A percentile compares a stretch with the other conserved stretches of the same genome.
phyloP scores from a whole-genome alignment of 1,140 invertebrate genomes.

The Dendroctonus valens region DNA sequence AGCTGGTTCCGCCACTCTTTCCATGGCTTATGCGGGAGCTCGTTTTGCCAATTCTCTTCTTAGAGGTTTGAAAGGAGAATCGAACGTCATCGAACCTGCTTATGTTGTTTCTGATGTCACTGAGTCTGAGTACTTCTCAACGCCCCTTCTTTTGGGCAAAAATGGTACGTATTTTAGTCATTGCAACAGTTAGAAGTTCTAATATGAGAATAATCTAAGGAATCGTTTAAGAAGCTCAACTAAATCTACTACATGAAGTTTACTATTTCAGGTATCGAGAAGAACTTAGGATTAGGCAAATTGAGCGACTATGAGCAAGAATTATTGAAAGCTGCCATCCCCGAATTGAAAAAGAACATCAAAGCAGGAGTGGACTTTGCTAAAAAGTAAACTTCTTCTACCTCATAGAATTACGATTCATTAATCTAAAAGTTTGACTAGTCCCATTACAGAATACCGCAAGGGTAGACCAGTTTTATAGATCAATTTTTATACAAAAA shows the following conservation, averaged over 20 bases:
- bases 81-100: slow-evolving; percentile 87
- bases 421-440: slow-evolving; percentile 4
- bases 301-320: slow-evolving; percentile 84
- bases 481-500: slow-evolving; percentile 15
- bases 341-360: slow-evolving; percentile 94
- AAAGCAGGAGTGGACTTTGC: slow-evolving; percentile 94
- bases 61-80: slow-evolving; percentile 78
- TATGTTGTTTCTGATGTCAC: slow-evolving; percentile 87
- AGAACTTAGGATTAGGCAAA: slow-evolving; percentile 91
- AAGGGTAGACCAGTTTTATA: slow-evolving; percentile 3
- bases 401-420: slow-evolving; percentile 1
- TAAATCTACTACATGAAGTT: background rate
- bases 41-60: slow-evolving; percentile 71
- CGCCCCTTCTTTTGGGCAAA: slow-evolving; percentile 88
- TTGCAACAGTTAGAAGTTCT: background rate
- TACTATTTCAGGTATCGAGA: slow-evolving; percentile 61
- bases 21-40: slow-evolving; percentile 97
- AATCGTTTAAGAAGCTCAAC: background rate
- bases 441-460: background rate
- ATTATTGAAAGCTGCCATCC: slow-evolving; percentile 84
- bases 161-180: slow-evolving; percentile 60
- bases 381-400: slow-evolving; percentile 49
- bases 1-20: slow-evolving; percentile 97
- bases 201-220: too few species aligned
- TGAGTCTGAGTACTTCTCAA: slow-evolving; percentile 90